Evolutionary conservation across 2,797 vertebrate species (phyloP), one percentile per base, ranked within the genome.

Genomic region (Acipenser transmontanus): DNA sequence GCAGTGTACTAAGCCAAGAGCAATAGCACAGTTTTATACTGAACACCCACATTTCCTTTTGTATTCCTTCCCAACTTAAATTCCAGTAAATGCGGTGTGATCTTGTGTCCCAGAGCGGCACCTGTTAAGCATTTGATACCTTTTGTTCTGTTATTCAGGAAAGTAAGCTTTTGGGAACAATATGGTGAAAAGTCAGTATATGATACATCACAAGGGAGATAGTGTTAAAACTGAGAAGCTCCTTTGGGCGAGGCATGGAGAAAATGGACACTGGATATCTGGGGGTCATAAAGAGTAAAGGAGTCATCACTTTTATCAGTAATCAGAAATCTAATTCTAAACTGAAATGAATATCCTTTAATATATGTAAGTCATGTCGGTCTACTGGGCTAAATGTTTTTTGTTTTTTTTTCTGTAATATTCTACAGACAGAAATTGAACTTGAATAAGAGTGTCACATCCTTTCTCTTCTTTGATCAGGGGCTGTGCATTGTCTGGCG

Each of bases 391-490:
- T 84, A 78, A 83, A 82, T 77, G 49, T 68, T 56, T 77, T 34
- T 34, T 76, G 71, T 17, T 65, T 74, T 76, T 63, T 1, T 10
- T 70, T 71, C 65, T 79, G 85, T 62, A 75, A 73, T 71, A 57
- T 66, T 73, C 74, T 73, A 70, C 9, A 75, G 77, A 82, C 68
- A 70, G 71, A 81, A 66, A 77, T 80, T 81, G 72, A 88, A 89
- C 76, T 85, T 85, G 72, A 77, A 79, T 86, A 78, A 74, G 66
- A 85, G 84, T 91, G 80, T 82, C 79, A 85, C 75, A 82, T 85
- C 77, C 74, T 72, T 82, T 74, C 76, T 81, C 73, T 71, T 64
- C 91, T 92, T 95, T 95, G 91, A 95, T 95, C 91, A 83, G 61
- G 75, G 62, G 77, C 73, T 65, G 80, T 20, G 76, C 75, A 92